Conservation (phyloP, 2,888 invertebrate genomes). For the Cremastinae sp. region DNA sequence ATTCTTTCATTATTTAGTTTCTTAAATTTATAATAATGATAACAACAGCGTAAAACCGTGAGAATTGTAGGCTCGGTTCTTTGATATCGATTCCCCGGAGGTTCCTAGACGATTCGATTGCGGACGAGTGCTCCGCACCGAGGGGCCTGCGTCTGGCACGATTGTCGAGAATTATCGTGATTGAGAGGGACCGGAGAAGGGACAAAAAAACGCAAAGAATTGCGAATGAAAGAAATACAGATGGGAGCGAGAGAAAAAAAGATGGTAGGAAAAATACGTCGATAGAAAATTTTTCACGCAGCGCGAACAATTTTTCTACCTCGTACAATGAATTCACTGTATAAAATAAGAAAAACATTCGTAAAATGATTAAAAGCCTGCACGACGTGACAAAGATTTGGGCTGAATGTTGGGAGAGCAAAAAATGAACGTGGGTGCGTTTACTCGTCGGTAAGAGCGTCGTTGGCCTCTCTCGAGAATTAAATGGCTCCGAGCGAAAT, state of each 20-base stretch:
- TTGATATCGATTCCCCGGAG: constrained; percentile 40
- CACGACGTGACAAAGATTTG: too few species aligned
- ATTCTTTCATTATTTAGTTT: background rate
- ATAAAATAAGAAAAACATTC: background rate
- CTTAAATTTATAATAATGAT: constrained; percentile 4
- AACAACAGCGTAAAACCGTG: constrained; percentile 9
- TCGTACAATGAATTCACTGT: too few species aligned
- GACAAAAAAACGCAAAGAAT: constrained; percentile 23
- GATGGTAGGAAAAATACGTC: background rate
- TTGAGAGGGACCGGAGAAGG: constrained; percentile 32
- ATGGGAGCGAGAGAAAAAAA: constrained; percentile 1
- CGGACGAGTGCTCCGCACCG: constrained; percentile 12
- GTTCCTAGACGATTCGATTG: constrained; percentile 44
- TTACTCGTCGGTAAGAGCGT: constrained; percentile 15
- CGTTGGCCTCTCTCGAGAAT: constrained; percentile 42
- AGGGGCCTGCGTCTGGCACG: constrained; percentile 46
- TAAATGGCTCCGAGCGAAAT: constrained; percentile 28
- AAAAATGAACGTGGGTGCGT: background rate
- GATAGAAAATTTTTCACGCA: too few species aligned
- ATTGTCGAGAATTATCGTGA: constrained; percentile 26
- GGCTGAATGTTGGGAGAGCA: background rate
- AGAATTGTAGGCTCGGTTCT: constrained; percentile 23
- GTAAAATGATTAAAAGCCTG: background rate
- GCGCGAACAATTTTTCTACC: too few species aligned
- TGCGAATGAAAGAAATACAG: constrained; percentile 5